These are phyloP conservation scores for Anoncus sp. DNA, from an alignment of 2,888 invertebrate species.

Conservation along the genomic window DNA sequence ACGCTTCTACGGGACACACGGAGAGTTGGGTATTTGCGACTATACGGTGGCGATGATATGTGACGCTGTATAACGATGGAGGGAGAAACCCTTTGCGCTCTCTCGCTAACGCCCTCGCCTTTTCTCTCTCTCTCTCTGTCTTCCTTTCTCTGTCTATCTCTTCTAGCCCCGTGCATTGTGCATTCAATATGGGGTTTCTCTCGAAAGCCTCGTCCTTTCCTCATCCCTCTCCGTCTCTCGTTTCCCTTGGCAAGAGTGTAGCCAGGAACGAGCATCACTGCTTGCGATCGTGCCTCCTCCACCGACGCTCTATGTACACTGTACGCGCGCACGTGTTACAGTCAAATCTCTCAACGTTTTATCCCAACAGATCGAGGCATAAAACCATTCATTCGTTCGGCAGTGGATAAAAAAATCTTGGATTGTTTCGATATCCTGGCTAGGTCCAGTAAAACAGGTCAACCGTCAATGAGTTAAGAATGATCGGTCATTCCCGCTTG, in stretches of 20 bases:
- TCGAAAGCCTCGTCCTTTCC: conserved; percentile 33
- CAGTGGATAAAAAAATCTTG: too few species aligned
- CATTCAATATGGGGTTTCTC: conserved; percentile 33
- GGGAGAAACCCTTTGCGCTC: conserved; percentile 42
- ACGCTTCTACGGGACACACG: conserved; percentile 12
- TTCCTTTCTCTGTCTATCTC: conserved; percentile 42
- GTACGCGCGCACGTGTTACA: conserved; percentile 37
- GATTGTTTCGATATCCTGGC: too few species aligned
- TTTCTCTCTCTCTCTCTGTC: conserved; percentile 52
- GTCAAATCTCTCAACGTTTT: conserved; percentile 25
- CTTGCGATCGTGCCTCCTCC: conserved; percentile 35
- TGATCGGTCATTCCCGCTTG: too few species aligned
- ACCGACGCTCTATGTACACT: conserved; percentile 15
- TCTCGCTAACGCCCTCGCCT: conserved; percentile 57
- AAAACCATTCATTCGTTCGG: not conserved
- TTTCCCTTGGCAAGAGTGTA: conserved; percentile 35
- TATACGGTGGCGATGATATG: conserved; percentile 32
- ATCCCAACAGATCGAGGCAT: not conserved
- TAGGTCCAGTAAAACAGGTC: too few species aligned
- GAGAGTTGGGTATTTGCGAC: conserved; percentile 41
- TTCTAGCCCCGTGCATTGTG: conserved; percentile 17
- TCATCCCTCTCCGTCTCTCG: conserved; percentile 32
- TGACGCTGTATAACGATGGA: conserved; percentile 5
- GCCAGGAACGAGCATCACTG: conserved; percentile 39
- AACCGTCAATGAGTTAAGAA: too few species aligned